Conservation (phyloP, 2,797 vertebrate genomes). For the Gallinago nigripennis region DNA sequence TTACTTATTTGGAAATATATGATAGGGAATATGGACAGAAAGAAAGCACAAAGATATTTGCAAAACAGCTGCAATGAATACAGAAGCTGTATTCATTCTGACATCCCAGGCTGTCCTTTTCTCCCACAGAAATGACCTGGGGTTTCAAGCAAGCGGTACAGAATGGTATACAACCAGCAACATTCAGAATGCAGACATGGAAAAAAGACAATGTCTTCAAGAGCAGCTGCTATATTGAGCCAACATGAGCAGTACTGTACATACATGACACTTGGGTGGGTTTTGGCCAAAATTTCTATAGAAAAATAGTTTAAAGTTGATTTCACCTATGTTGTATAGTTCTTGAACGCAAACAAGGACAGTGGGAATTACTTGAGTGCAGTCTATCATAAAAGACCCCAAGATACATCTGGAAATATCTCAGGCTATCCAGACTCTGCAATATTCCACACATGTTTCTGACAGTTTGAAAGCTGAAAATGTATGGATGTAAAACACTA, state of each 20-base stretch:
- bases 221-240: rapidly evolving
- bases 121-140: background rate
- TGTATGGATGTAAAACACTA: background rate
- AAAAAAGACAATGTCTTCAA: background rate
- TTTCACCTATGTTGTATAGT: background rate
- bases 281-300: background rate
- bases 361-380: background rate
- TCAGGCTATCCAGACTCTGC: background rate
- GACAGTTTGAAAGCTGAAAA: background rate
- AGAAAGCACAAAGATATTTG: background rate
- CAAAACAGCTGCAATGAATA: background rate
- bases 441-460: background rate
- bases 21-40: background rate
- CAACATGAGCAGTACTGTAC: background rate
- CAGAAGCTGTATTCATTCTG: background rate
- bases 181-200: background rate
- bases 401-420: background rate
- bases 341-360: background rate
- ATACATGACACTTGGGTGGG: background rate
- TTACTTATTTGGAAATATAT: background rate
- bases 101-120: background rate
- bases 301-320: background rate
- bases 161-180: background rate
- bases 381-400: background rate
- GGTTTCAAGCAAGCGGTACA: background rate